Evolutionary conservation across 2,113 vertebrate species (phyloP), one percentile per base, ranked within the genome.

Genomic region (Calonectris borealis): DNA sequence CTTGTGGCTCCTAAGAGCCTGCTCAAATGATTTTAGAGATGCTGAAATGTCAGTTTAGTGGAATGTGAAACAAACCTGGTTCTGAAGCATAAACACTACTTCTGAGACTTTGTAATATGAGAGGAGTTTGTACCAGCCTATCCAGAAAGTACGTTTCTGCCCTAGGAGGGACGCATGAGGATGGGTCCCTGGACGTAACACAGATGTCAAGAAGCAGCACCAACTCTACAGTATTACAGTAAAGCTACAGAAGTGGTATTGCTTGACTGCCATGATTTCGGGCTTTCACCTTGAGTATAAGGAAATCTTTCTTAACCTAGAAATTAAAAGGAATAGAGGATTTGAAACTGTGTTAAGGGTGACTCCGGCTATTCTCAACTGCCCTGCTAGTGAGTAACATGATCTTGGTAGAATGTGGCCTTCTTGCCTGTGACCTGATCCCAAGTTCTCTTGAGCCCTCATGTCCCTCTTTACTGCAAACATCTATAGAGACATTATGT

Each of bases 161-260:
- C 32, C 10, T 38, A 10, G 72, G 48, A 64, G 25, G 11, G 4
- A 19, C 17, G 10, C 0, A 0, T 38, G 46, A 64, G 10, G 15
- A 21, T 40, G 75, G 36, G 16, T 40, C 38, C 19, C 14, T 84
- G 60, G 11, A 15, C 42, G 22, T 52, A 32, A 49, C 29, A 44
- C 8, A 27, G 34, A 57, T 31, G 12, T 44, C 27, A 80, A 49
- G 9, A 21, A 81, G 36, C 19, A 88, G 58, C n/a, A 79, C 3
- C 20, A 55, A 10, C 24, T 91, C 20, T 54, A 10, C 14, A 51
- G 26, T 16, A 1, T 46, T 25, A 25, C 16, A 73, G 26, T 52
- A 32, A 61, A 88, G 29, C 64, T 94, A 27, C 17, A 49, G 26
- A 44, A 81, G 29, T 60, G 21, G 16, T 48, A 36, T 29, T 58